Percentiles rank a stretch among this genome's conserved stretches.
Conservation (phyloP, 1,140 invertebrate species). For the Lasioglossum albipes region DNA sequence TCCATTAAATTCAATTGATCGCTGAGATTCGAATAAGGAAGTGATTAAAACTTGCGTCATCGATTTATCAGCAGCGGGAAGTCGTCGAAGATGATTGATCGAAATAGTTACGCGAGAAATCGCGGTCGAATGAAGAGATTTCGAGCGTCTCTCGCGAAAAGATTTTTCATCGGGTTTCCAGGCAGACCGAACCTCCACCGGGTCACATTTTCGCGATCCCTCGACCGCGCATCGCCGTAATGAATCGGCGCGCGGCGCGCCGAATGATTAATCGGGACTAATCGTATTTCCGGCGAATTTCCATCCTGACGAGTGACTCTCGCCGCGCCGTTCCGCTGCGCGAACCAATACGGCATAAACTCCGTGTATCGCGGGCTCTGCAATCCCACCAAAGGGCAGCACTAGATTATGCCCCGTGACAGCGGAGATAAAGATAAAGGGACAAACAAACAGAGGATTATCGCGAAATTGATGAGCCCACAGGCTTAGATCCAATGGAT, state of each 20-base stretch:
- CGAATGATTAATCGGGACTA: conserved; percentile 48
- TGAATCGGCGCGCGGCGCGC: conserved; percentile 2
- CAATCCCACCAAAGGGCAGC: neutral
- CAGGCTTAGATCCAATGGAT: neutral
- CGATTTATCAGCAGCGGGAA: too few relatives aligned
- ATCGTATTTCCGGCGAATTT: conserved; percentile 60
- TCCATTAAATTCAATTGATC: too few relatives aligned
- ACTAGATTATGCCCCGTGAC: neutral
- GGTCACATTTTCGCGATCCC: neutral
- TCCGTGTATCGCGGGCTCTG: neutral
- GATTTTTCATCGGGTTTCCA: neutral
- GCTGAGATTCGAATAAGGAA: too few relatives aligned
- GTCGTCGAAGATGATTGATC: too few relatives aligned
- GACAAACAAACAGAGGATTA: too few relatives aligned
- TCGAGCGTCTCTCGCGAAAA: neutral
- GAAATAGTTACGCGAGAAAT: too few relatives aligned
- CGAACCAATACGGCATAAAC: conserved; percentile 37
- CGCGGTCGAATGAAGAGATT: neutral
- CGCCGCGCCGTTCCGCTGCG: neutral
- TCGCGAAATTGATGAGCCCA: neutral
- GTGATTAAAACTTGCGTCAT: too few relatives aligned
- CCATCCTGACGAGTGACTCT: conserved; percentile 46
- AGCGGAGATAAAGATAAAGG: neutral
- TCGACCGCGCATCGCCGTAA: conserved; percentile 25
- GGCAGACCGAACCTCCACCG: neutral